Evolutionary conservation across 2,888 invertebrate genomes (phyloP).

Genomic region (Eledone cirrhosa): DNA sequence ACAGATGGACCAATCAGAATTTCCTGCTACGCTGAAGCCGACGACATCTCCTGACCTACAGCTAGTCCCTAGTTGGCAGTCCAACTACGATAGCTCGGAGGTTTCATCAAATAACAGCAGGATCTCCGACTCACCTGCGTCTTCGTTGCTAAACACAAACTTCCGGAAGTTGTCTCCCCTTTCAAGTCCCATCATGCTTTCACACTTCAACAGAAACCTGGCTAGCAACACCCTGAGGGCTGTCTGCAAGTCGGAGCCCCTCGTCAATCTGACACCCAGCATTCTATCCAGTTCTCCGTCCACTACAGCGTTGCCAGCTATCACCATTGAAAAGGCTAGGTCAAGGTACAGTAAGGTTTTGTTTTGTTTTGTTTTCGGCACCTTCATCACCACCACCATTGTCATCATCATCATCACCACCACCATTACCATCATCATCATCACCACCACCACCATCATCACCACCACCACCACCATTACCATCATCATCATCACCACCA

Average conservation of each 20-base stretch:
- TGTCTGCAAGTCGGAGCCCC: slow-evolving; percentile 50
- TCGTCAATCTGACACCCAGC: slow-evolving; percentile 32
- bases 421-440: no score
- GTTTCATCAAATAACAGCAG: not conserved
- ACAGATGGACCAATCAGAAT: no score
- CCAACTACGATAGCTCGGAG: not conserved
- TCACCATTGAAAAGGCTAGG: slow-evolving; percentile 55
- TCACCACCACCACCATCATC: no score
- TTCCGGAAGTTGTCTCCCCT: slow-evolving; percentile 33
- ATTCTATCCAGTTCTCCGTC: slow-evolving; percentile 34
- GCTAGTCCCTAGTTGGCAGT: not conserved
- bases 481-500: no score
- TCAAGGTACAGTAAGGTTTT: slow-evolving; percentile 43
- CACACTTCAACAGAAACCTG: slow-evolving; percentile 47
- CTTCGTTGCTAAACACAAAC: not conserved
- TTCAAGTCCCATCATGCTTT: slow-evolving; percentile 38
- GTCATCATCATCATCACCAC: no score
- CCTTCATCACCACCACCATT: no score
- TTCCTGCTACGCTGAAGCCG: no score
- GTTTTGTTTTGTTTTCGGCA: not conserved
- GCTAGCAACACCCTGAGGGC: slow-evolving; percentile 48
- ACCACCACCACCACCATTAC: no score
- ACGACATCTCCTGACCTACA: no score
- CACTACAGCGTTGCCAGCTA: slow-evolving; percentile 44
- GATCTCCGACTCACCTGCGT: no score